phyloP scores from a whole-genome alignment of 2,113 vertebrate genomes.

The Irena cyanogastra region DNA sequence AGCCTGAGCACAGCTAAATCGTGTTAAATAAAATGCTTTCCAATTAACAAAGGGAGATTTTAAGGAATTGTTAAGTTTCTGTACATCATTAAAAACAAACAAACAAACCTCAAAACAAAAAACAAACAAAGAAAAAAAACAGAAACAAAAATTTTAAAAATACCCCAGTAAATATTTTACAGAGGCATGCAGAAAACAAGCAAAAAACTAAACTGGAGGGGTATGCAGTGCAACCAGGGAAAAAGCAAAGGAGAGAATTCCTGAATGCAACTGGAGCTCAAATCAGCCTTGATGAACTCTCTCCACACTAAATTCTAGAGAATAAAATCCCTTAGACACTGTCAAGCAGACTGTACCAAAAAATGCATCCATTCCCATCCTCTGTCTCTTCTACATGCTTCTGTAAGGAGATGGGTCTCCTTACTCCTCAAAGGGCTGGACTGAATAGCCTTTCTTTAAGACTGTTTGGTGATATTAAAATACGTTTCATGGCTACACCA shows the following conservation, averaged over 20 bases:
- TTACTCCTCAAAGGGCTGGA: accelerated
- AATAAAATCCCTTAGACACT: neutral
- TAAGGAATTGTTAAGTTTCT: neutral
- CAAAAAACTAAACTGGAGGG: neutral
- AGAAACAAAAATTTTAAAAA: neutral
- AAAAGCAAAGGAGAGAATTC: neutral
- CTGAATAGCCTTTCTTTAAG: neutral
- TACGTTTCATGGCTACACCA: neutral
- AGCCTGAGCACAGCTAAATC: neutral
- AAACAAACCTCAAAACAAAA: neutral
- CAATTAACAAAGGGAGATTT: neutral
- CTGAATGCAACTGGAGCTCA: neutral
- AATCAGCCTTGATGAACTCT: neutral
- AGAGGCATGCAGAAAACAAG: neutral
- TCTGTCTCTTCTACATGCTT: neutral
- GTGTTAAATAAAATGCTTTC: neutral
- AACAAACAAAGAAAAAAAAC: neutral
- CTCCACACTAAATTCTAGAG: neutral
- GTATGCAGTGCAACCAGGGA: neutral
- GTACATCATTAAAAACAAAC: neutral
- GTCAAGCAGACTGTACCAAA: neutral
- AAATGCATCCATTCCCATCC: neutral
- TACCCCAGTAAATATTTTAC: neutral
- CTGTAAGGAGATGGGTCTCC: too few relatives aligned
- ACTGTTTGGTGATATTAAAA: neutral